A percentile compares a stretch with the other conserved stretches of the same genome.
These are phyloP conservation scores for Drosophila persimilis DNA, from an alignment of 1,140 invertebrate genomes.

Conservation along the genomic window DNA sequence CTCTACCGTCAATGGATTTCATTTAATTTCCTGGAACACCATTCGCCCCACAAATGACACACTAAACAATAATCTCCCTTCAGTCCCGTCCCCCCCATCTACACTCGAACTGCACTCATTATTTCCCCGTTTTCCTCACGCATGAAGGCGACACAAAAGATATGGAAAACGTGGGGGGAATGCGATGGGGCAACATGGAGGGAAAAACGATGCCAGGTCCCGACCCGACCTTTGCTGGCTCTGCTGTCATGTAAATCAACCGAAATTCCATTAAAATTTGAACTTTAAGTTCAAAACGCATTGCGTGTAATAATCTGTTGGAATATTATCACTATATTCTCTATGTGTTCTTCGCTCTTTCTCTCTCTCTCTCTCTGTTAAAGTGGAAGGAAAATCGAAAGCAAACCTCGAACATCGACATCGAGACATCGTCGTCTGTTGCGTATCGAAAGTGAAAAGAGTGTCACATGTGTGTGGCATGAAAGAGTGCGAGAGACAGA, in stretches of 20 bases:
- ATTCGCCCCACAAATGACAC: background rate
- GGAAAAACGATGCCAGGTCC: slow-evolving; percentile 67
- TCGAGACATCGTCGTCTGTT: slow-evolving; percentile 27
- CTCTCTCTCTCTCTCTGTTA: slow-evolving; percentile 2
- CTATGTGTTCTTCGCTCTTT: slow-evolving; percentile 14
- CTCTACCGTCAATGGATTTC: background rate
- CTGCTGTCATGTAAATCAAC: slow-evolving; percentile 72
- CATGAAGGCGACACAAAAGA: slow-evolving; percentile 27
- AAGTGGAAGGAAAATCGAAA: slow-evolving; percentile 38
- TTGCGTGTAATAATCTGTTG: slow-evolving; percentile 73
- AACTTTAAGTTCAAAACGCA: slow-evolving; percentile 72
- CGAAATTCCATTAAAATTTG: slow-evolving; percentile 80
- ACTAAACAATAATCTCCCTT: background rate
- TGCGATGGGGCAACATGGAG: slow-evolving; percentile 12
- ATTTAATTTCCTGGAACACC: background rate
- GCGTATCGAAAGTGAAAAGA: slow-evolving; percentile 80
- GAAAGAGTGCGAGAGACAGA: background rate
- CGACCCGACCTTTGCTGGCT: slow-evolving; percentile 51
- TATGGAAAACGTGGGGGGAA: slow-evolving; percentile 17
- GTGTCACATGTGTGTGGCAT: slow-evolving; percentile 37
- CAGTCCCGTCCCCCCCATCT: background rate
- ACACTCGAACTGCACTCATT: background rate
- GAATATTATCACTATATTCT: slow-evolving; percentile 62
- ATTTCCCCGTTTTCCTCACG: slow-evolving; percentile 27
- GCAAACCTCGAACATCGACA: slow-evolving; percentile 5